Percentiles rank a stretch among this genome's conserved stretches.
Evolutionary conservation across 2,797 vertebrate genomes (phyloP).

Genomic region (Xiphophorus birchmanni): DNA sequence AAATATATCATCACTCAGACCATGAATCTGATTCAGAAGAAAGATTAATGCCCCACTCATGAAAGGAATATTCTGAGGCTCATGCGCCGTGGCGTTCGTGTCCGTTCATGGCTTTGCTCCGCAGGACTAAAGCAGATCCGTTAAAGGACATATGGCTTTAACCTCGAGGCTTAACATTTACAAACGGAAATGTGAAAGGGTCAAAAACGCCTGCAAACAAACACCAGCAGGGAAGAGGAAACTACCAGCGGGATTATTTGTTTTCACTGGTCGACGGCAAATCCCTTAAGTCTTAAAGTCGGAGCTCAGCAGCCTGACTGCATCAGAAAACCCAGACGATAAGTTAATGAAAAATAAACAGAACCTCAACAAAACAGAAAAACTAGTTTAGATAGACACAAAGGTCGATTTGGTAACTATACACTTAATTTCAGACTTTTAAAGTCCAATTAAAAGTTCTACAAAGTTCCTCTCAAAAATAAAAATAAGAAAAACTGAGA

Average conservation of each 20-base stretch:
- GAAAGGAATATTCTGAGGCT: constrained; percentile 28
- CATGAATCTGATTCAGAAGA: constrained; percentile 54
- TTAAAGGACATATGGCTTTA: constrained; percentile 24
- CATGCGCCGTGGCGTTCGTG: constrained; percentile 25
- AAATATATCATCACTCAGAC: constrained; percentile 45
- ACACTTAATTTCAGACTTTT: neutral
- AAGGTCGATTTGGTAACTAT: neutral
- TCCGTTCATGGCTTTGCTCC: constrained; percentile 10
- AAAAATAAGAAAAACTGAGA: neutral
- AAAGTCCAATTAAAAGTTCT: neutral
- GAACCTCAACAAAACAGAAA: neutral
- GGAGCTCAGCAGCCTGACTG: neutral
- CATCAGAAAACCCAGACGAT: neutral
- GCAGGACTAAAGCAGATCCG: constrained; percentile 22
- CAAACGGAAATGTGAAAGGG: neutral
- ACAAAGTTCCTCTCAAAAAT: neutral
- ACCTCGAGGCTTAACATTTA: neutral
- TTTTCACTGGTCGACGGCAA: neutral
- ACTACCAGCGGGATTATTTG: neutral
- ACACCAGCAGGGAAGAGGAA: neutral
- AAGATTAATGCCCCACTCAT: constrained; percentile 54
- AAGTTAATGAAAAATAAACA: neutral
- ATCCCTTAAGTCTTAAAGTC: neutral
- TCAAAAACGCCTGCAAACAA: constrained; percentile 2
- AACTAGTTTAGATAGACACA: neutral